Evolutionary conservation across 2,797 vertebrate genomes (phyloP), one percentile per base, ranked within the genome.

Genomic region (Malacoctenus gilli): DNA sequence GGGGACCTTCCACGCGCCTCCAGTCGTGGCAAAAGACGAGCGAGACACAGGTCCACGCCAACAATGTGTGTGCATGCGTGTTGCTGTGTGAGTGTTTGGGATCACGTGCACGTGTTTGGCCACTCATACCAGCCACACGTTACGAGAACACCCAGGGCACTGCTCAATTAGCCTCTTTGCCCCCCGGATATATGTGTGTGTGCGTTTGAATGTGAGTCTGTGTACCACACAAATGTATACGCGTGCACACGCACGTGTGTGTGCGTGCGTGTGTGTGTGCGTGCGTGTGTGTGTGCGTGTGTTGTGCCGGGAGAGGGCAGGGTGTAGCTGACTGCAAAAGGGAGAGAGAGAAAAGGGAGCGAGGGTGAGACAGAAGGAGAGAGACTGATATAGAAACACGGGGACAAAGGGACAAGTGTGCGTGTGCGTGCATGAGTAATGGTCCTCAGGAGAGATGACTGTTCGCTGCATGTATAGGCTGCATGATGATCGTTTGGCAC

Each of bases 111-210:
- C 69, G 22, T 44, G 42, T 75, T 62, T 59, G 60, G 63, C 60
- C 30, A 23, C 55, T 59, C 52, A 49, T 58, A 38, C 52, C 50
- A 46, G 19, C 14, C 70, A 68, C 59, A 78, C 74, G 73, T 79
- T 59, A 78, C 63, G n/a, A 70, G 56, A 83, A 70, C 67, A 70
- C 75, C 71, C 68, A 61, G 65, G 34, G 51, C 72, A 52, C 59
- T 43, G 58, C 76, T 83, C 75, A 86, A 83, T 87, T 86, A 89
- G 79, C 80, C 71, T 71, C 28, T 28, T 21, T 60, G 62, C 47
- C 75, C 65, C 36, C 48, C 38, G 54, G 50, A 41, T 47, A 28
- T 16, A 23, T 44, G 42, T 31, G 58, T 48, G 49, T 61, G 34
- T 32, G 3, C 9, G 25, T 28, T 9, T 28, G 16, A 68, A 32